Evolutionary conservation across 2,113 vertebrate genomes (phyloP).

Genomic region (Misgurnus anguillicaudatus): DNA sequence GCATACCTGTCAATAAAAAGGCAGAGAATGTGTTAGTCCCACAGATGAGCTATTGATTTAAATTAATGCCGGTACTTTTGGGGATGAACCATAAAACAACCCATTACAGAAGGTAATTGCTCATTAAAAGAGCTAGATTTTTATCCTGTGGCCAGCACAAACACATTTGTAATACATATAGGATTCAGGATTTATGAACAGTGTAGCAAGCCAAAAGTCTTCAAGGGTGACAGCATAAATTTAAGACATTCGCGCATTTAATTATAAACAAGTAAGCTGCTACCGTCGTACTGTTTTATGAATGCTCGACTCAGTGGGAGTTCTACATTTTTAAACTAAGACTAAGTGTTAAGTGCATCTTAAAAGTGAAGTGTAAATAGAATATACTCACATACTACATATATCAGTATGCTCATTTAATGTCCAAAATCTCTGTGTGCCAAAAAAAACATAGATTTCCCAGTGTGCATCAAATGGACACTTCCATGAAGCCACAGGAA

Average conservation of each 20-base stretch:
- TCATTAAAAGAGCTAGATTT: slow-evolving; percentile 68
- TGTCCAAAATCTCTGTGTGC: too few species aligned
- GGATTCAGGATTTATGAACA: slow-evolving; percentile 62
- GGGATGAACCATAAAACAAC: slow-evolving; percentile 69
- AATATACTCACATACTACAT: too few species aligned
- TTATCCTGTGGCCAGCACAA: slow-evolving; percentile 60
- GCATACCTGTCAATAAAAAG: slow-evolving; percentile 47
- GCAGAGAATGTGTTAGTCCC: slow-evolving; percentile 44
- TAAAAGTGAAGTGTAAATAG: neutral
- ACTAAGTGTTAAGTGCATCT: neutral
- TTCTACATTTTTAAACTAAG: slow-evolving; percentile 9
- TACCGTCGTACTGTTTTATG: slow-evolving; percentile 1
- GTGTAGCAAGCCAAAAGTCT: slow-evolving; percentile 51
- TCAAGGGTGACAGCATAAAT: slow-evolving; percentile 40
- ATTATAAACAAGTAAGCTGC: slow-evolving; percentile 6
- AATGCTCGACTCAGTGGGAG: neutral
- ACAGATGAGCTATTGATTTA: slow-evolving; percentile 66
- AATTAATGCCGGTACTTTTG: slow-evolving; percentile 65
- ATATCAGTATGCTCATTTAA: too few species aligned
- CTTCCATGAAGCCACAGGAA: too few species aligned
- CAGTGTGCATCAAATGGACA: too few species aligned
- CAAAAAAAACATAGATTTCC: too few species aligned
- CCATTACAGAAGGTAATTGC: slow-evolving; percentile 71
- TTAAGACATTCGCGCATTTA: slow-evolving; percentile 10
- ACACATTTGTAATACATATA: slow-evolving; percentile 59